Conservation (phyloP, 2,797 vertebrate species). For the Rhyacichthys aspro region DNA sequence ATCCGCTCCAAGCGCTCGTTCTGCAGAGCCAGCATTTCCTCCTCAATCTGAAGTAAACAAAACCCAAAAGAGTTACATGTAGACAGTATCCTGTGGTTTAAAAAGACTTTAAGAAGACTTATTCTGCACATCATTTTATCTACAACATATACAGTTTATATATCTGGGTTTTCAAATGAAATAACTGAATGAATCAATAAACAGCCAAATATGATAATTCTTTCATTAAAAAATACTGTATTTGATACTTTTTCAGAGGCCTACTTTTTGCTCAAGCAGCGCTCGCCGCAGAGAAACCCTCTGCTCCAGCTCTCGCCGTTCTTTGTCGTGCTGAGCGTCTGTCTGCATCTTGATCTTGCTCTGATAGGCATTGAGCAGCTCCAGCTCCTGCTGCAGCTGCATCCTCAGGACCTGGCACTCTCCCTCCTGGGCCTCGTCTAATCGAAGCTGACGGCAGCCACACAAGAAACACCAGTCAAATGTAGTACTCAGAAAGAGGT, state of each 20-base stretch:
- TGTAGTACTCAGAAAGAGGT: no score
- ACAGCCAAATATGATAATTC: no score
- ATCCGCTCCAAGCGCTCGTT: conserved; percentile 96
- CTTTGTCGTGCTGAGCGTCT: conserved; percentile 95
- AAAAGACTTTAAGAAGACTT: no score
- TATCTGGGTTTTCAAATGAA: no score
- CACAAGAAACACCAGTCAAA: background rate
- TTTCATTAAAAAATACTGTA: background rate
- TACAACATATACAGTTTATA: no score
- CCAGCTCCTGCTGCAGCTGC: conserved; percentile 99
- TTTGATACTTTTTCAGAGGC: conserved; percentile 2
- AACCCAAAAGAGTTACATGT: no score
- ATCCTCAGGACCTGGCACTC: conserved; percentile 98
- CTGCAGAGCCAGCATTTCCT: conserved; percentile 96
- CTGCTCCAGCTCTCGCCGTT: conserved; percentile 95
- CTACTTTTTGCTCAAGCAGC: conserved; percentile 95
- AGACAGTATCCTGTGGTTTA: no score
- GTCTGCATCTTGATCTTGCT: conserved; percentile 99
- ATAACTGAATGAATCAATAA: no score
- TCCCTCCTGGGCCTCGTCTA: conserved; percentile 97
- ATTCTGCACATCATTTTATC: no score
- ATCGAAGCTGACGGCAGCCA: conserved; percentile 80
- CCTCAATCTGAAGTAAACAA: conserved; percentile 87
- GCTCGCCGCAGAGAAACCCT: conserved; percentile 95
- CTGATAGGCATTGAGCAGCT: conserved; percentile 97